Conservation (phyloP, 2,113 vertebrate species). For the Myiopsitta monachus region DNA sequence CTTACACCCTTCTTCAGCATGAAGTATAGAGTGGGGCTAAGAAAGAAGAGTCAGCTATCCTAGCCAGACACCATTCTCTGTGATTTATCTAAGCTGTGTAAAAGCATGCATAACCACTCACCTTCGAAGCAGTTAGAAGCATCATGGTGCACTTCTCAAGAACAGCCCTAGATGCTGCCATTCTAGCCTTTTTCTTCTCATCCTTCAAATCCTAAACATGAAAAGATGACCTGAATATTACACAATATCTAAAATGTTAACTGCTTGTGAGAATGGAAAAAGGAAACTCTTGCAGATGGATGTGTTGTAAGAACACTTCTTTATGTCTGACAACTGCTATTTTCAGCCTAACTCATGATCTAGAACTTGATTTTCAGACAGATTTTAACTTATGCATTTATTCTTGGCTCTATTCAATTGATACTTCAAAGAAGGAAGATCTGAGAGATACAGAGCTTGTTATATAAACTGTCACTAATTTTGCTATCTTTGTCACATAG, state of each 20-base stretch:
- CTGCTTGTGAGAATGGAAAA: background rate
- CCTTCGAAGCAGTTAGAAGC: conserved; percentile 98
- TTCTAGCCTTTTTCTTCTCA: conserved; percentile 96
- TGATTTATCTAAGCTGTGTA: background rate
- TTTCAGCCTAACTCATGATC: conserved; percentile 6
- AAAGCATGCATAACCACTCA: background rate
- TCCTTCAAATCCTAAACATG: conserved; percentile 91
- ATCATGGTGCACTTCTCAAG: conserved; percentile 99
- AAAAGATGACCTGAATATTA: background rate
- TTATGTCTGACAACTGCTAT: background rate
- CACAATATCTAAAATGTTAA: background rate
- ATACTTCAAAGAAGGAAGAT: background rate
- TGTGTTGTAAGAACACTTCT: background rate
- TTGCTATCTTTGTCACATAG: background rate
- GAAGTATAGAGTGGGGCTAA: background rate
- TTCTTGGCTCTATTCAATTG: background rate
- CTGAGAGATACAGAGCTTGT: background rate
- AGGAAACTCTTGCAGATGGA: background rate
- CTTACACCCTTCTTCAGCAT: background rate
- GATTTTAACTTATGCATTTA: conserved; percentile 3
- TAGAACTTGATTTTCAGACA: background rate
- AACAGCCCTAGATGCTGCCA: conserved; percentile 94
- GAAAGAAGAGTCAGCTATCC: background rate
- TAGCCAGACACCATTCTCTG: background rate
- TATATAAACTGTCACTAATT: conserved; percentile 13